Evolutionary conservation across 2,888 invertebrate genomes (phyloP).

Genomic region (Torymus aiolomorphi): DNA sequence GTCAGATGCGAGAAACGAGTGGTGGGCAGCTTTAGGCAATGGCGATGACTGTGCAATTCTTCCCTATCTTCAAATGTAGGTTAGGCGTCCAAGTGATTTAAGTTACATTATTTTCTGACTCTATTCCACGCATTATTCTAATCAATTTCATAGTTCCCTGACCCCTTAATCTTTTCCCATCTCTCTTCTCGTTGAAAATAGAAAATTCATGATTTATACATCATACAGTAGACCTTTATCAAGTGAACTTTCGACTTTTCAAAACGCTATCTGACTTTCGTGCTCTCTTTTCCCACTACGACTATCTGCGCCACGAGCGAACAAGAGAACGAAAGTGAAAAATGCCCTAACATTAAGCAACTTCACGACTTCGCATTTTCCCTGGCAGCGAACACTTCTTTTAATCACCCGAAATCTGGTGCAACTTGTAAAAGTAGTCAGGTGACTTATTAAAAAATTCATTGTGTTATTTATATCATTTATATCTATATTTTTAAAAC

Average conservation of each 20-base stretch:
- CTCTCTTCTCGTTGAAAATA: conserved; percentile 6
- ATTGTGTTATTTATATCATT: no score
- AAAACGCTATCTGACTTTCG: conserved; percentile 9
- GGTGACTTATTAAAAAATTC: no score
- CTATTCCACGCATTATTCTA: conserved; percentile 3
- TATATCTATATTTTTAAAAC: no score
- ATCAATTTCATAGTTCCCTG: conserved; percentile 12
- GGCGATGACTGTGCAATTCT: no score
- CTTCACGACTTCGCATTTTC: conserved; percentile 22
- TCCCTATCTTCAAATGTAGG: neutral
- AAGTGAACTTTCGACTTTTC: conserved; percentile 43
- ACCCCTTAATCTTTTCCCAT: no score
- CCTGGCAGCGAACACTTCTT: conserved; percentile 25
- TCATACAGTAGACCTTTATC: conserved; percentile 18
- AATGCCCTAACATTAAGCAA: conserved; percentile 46
- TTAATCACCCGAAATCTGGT: conserved; percentile 21
- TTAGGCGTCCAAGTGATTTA: conserved; percentile 7
- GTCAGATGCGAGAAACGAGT: no score
- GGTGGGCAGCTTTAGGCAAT: no score
- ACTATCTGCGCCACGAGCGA: conserved; percentile 24
- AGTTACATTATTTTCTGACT: neutral
- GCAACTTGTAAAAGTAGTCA: neutral
- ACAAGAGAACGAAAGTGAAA: conserved; percentile 44
- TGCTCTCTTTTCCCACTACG: conserved; percentile 12
- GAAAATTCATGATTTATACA: conserved; percentile 48